Evolutionary conservation across 2,113 vertebrate species (phyloP).

Genomic region (Argyrosomus japonicus): DNA sequence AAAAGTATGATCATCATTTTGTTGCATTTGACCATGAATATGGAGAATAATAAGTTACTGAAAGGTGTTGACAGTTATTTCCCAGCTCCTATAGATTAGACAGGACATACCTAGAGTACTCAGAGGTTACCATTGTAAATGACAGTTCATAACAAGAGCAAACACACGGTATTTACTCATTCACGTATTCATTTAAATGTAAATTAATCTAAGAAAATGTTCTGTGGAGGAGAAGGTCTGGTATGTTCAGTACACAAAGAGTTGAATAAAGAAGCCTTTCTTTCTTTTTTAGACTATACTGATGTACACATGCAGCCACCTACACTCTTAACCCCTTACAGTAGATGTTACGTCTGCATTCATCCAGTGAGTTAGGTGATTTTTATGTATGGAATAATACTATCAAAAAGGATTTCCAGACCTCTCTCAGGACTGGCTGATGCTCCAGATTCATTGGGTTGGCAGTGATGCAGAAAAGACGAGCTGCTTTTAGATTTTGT

Average conservation of each 20-base stretch:
- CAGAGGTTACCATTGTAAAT: neutral
- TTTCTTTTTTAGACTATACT: neutral
- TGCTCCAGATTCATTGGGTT: constrained; percentile 29
- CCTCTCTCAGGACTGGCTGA: neutral
- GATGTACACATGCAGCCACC: neutral
- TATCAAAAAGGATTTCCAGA: neutral
- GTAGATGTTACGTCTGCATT: neutral
- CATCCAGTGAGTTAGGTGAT: neutral
- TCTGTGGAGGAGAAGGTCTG: neutral
- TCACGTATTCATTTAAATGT: neutral
- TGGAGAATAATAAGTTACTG: too few relatives aligned
- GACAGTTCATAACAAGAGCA: neutral
- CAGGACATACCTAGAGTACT: too few relatives aligned
- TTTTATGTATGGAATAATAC: neutral
- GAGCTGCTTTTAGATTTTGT: constrained; percentile 12
- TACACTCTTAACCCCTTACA: neutral
- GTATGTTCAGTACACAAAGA: neutral
- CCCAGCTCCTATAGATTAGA: neutral
- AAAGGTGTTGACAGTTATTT: neutral
- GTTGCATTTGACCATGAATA: neutral
- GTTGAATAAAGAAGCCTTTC: neutral
- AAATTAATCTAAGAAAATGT: neutral
- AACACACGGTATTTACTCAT: neutral
- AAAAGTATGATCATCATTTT: neutral
- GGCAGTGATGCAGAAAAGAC: neutral